phyloP scores from a whole-genome alignment of 2,797 vertebrate species.

The Syngnathus acus region DNA sequence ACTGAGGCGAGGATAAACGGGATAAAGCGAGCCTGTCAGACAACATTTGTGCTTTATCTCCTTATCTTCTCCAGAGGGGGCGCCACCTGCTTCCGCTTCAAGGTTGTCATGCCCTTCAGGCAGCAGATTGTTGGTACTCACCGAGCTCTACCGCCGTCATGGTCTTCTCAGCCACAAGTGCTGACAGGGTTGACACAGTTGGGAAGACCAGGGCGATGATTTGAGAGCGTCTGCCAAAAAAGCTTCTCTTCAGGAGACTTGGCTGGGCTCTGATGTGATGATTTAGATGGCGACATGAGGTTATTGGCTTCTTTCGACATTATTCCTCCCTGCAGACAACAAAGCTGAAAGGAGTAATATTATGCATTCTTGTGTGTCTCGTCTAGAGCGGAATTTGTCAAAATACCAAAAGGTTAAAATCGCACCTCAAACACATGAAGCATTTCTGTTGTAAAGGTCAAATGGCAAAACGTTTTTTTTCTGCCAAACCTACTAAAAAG shows the following conservation, averaged over 20 bases:
- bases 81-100: conserved; percentile 51
- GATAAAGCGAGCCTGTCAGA: conserved; percentile 38
- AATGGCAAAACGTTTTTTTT: too few species aligned
- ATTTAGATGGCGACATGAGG: conserved; percentile 38
- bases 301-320: conserved; percentile 19
- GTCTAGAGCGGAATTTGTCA: too few species aligned
- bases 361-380: background rate
- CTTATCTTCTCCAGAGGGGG: conserved; percentile 42
- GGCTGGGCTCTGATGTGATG: conserved; percentile 39
- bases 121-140: conserved; percentile 18
- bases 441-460: too few species aligned
- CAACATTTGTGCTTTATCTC: conserved; percentile 46
- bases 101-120: conserved; percentile 46
- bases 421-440: too few species aligned
- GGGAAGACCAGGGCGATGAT: conserved; percentile 35
- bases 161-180: conserved; percentile 47
- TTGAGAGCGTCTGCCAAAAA: conserved; percentile 41
- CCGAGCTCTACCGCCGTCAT: conserved; percentile 26
- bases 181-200: conserved; percentile 55
- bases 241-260: conserved; percentile 6
- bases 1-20: conserved; percentile 40
- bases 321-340: background rate
- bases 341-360: background rate
- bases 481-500: too few species aligned
- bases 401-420: too few species aligned